Percentiles rank a stretch among this genome's conserved stretches.
Conservation (phyloP, 2,888 invertebrate genomes). For the Parnassius mnemosyne region DNA sequence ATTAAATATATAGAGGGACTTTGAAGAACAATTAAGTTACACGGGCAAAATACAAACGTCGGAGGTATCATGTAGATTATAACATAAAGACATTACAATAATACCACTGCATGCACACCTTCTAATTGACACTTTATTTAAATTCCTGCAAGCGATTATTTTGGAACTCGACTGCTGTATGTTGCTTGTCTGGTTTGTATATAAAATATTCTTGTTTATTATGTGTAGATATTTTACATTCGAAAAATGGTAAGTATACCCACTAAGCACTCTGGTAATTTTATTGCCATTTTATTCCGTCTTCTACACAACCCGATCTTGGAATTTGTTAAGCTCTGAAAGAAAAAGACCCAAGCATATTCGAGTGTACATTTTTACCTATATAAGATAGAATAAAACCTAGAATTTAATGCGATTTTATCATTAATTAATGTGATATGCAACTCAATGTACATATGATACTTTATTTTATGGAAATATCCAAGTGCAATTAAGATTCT, state of each 20-base stretch:
- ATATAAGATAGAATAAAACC: conserved; percentile 49
- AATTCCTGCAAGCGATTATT: conserved; percentile 66
- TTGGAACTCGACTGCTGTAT: conserved; percentile 55
- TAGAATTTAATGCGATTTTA: conserved; percentile 50
- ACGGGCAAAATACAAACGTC: conserved; percentile 12
- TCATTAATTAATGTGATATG: conserved; percentile 30
- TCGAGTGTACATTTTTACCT: conserved; percentile 49
- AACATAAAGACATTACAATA: conserved; percentile 59
- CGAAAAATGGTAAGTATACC: conserved; percentile 60
- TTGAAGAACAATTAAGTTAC: not conserved
- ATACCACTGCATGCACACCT: conserved; percentile 48
- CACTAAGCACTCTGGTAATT: conserved; percentile 59
- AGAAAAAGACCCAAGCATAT: conserved; percentile 48
- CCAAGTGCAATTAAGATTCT: conserved; percentile 14
- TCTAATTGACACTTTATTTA: conserved; percentile 76
- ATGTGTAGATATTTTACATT: conserved; percentile 63
- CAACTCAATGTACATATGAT: conserved; percentile 17
- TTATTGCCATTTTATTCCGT: conserved; percentile 58
- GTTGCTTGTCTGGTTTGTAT: conserved; percentile 59
- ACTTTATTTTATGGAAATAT: conserved; percentile 28
- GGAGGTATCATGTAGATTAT: conserved; percentile 54
- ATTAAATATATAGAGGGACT: too few relatives aligned
- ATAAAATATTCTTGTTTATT: conserved; percentile 71
- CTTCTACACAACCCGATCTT: conserved; percentile 27
- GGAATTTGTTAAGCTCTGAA: conserved; percentile 33